These are phyloP conservation scores for Drosophila dunni DNA, from an alignment of 1,140 invertebrate genomes.

Conservation along the genomic window DNA sequence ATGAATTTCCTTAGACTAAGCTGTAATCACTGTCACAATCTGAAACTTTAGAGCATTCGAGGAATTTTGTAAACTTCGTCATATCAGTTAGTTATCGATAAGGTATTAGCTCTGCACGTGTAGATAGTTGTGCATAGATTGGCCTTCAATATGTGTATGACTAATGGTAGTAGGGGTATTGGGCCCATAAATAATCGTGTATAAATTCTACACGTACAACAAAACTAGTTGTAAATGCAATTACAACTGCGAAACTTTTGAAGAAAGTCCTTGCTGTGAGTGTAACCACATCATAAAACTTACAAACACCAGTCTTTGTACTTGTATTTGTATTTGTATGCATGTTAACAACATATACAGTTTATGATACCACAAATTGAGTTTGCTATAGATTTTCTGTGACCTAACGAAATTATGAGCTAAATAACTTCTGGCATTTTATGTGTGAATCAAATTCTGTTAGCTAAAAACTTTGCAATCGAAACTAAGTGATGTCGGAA, in stretches of 20 bases:
- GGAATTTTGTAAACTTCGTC: slow-evolving; percentile 7
- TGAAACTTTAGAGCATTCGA: background rate
- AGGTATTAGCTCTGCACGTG: slow-evolving; percentile 2
- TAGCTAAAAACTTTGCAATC: too few species aligned
- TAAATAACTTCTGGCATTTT: too few species aligned
- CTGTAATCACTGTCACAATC: background rate
- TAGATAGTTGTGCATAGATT: slow-evolving; percentile 8
- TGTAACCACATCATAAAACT: too few species aligned
- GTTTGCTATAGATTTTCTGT: background rate
- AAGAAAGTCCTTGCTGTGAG: slow-evolving; percentile 18
- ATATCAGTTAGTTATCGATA: slow-evolving; percentile 11
- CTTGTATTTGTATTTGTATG: background rate
- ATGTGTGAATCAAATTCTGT: too few species aligned
- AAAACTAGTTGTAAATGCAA: slow-evolving; percentile 17
- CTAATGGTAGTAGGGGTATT: slow-evolving; percentile 20
- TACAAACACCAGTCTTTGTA: too few species aligned
- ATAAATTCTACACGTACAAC: slow-evolving; percentile 16
- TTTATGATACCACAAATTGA: slow-evolving; percentile 11
- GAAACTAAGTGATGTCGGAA: too few species aligned
- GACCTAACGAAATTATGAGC: background rate
- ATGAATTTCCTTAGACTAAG: background rate
- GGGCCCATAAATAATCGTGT: slow-evolving; percentile 22
- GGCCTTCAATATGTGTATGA: slow-evolving; percentile 17
- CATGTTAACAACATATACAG: slow-evolving; percentile 1
- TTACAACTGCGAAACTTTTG: slow-evolving; percentile 10